phyloP scores from a whole-genome alignment of 2,797 vertebrate species.

The Uromys caudimaculatus region DNA sequence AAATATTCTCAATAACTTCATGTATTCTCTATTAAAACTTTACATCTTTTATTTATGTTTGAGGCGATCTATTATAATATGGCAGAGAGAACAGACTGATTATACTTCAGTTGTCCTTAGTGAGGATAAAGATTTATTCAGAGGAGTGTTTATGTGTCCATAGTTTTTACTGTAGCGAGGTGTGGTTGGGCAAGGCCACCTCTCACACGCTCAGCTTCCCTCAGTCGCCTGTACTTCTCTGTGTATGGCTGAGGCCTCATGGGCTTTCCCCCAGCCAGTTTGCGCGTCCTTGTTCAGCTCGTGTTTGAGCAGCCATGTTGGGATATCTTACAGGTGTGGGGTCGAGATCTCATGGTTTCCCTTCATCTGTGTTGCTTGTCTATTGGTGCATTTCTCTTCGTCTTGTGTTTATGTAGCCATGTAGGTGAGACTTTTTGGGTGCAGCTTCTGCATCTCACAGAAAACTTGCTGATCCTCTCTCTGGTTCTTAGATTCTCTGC shows the following conservation, averaged over 20 bases:
- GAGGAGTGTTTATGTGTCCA: not conserved
- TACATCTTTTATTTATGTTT: not conserved
- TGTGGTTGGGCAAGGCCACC: not conserved
- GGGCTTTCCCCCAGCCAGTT: not conserved
- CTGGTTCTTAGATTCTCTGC: not conserved
- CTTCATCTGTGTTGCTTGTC: not conserved
- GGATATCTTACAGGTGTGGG: not conserved
- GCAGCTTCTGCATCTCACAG: not conserved
- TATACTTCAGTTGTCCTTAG: not conserved
- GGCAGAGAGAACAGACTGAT: not conserved
- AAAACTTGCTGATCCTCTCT: too few species aligned
- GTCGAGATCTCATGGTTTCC: not conserved
- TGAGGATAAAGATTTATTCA: not conserved
- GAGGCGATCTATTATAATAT: not conserved
- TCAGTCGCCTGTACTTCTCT: not conserved
- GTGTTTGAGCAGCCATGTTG: not conserved
- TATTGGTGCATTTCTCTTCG: too few species aligned
- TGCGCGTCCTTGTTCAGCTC: not conserved
- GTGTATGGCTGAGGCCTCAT: not conserved
- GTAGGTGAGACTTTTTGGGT: not conserved
- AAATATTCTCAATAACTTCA: not conserved
- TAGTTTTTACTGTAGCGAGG: not conserved
- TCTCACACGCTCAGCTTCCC: not conserved
- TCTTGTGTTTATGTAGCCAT: not conserved
- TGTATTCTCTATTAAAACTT: not conserved